Base-by-base conservation (phyloP, 1,140 invertebrate species). In the Zaprionus camerounensis region DNA sequence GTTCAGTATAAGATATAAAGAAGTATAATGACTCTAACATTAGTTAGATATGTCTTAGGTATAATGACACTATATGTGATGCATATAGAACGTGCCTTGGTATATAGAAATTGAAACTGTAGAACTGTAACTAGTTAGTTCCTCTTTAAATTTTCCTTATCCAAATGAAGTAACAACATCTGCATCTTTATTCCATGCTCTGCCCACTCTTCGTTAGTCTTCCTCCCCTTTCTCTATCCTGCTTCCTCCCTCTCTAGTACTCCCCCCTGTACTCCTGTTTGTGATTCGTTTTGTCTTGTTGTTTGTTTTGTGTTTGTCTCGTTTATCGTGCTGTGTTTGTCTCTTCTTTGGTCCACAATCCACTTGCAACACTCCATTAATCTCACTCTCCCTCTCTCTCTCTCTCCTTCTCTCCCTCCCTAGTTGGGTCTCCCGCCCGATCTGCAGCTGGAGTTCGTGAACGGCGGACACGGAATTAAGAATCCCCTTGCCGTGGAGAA, bases 391-490 rank as follows among this genome's bases (percentile, higher is more conserved):
- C 20, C n/a, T 17, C 5, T 64, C 22, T 24, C 5, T 64, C 53
- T 24, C 17, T 65, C 2, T 66, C 58, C 34, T 9, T 13, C 28
- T 31, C 6, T 31, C 2, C 6, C 28, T 31, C 28, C 49, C 92
- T 94, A 98, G 97, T 94, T 98, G 93, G 97, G 97, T 72, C 93
- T 98, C 34, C 97, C 97, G 11, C 95, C 96, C 56, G 97, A 98
- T 91, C 95, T 97, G 15, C 96, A 97, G 58, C 93, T 99, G 62
- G 99, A 99, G 94, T 98, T 99, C 91, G 98, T 99, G 1, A 99
- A 99, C 92, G 99, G 99, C 13, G 99, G 99, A 7, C 99, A 99
- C 92, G 99, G 99, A 36, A 98, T 99, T 56, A 99, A 99, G 93
- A 99, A 99, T 94, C 99, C 99, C 2, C 93, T 99, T 76, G 96